Percentiles rank a stretch among this genome's conserved stretches.
Evolutionary conservation across 2,113 vertebrate genomes (phyloP).

Genomic region (Oncorhynchus gorbuscha): DNA sequence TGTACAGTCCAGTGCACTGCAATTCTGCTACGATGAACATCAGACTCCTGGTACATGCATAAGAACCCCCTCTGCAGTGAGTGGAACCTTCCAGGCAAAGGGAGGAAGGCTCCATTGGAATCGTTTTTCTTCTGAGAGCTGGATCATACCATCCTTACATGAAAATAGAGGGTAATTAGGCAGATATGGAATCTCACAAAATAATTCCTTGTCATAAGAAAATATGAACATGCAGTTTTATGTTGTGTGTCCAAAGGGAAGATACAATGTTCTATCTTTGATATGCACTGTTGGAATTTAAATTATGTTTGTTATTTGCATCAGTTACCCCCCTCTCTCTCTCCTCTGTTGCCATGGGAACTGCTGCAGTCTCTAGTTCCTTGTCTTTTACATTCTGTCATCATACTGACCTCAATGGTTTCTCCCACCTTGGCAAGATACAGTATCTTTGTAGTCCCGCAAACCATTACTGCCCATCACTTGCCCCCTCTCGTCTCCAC

Average conservation of each 20-base stretch:
- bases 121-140: constrained; percentile 44
- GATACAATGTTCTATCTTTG: no score
- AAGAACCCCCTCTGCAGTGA: constrained; percentile 53
- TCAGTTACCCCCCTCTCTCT: constrained; percentile 40
- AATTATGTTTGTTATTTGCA: neutral
- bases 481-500: neutral
- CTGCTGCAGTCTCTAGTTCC: constrained; percentile 66
- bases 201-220: neutral
- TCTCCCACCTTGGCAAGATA: constrained; percentile 5
- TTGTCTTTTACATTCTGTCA: constrained; percentile 9
- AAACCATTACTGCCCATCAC: neutral
- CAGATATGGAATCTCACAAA: constrained; percentile 23
- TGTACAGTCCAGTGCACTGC: constrained; percentile 72
- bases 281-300: neutral
- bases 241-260: no score
- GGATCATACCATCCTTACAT: constrained; percentile 62
- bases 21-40: constrained; percentile 73
- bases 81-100: constrained; percentile 71
- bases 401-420: neutral
- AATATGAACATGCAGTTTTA: constrained; percentile 4
- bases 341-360: constrained; percentile 79
- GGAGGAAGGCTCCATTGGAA: constrained; percentile 44
- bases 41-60: constrained; percentile 60
- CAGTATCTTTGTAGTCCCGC: constrained; percentile 9
- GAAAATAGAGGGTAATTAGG: constrained; percentile 30